These are phyloP conservation scores for Cydia fagiglandana DNA, from an alignment of 1,140 invertebrate genomes.

Conservation along the genomic window DNA sequence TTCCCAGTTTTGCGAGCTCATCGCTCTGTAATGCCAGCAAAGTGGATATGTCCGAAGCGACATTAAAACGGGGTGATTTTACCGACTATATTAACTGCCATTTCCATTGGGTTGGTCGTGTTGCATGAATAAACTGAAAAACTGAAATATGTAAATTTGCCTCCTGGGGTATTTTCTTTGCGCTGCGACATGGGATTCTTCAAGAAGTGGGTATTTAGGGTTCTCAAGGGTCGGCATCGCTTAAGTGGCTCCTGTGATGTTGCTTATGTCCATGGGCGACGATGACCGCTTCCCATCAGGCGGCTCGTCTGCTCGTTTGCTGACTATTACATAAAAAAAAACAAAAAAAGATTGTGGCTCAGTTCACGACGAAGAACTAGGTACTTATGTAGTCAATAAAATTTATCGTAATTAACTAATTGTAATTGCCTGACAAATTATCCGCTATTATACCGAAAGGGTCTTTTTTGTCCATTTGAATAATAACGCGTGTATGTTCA, in stretches of 20 bases:
- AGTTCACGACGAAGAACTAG: neutral
- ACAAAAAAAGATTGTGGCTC: neutral
- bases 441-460: neutral
- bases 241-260: no score
- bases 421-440: neutral
- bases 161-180: no score
- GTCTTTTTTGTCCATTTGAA: neutral
- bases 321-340: no score
- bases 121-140: neutral
- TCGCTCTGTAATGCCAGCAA: conserved; percentile 14
- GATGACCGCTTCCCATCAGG: no score
- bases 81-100: neutral
- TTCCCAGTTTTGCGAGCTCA: conserved; percentile 24
- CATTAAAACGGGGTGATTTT: conserved; percentile 9
- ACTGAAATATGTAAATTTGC: no score
- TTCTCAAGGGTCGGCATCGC: no score
- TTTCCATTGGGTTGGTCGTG: neutral
- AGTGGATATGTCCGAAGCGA: neutral
- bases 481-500: no score
- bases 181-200: no score
- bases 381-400: neutral
- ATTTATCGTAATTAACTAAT: neutral
- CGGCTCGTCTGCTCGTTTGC: no score
- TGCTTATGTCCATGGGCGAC: no score
- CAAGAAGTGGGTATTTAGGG: no score